These are phyloP conservation scores for Leptinotarsa haldemani DNA, from an alignment of 2,888 invertebrate species.

Conservation along the genomic window DNA sequence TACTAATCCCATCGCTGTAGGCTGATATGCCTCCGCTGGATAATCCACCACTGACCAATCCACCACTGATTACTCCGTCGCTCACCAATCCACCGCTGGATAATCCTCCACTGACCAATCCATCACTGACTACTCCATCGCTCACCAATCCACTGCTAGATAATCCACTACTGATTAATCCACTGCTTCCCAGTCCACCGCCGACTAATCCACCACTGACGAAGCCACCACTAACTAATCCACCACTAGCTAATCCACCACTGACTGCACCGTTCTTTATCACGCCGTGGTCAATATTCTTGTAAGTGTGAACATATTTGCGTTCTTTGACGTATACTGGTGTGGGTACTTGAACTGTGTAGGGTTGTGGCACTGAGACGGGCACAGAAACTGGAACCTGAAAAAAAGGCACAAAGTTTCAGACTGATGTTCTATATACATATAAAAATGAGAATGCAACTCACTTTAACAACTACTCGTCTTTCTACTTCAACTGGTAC, in stretches of 20 bases:
- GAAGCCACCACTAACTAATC: background rate
- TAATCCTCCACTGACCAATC: background rate
- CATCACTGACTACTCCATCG: background rate
- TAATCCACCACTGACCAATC: background rate
- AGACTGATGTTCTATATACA: too few species aligned
- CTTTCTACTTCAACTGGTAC: slow-evolving; percentile 53
- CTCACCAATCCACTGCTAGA: background rate
- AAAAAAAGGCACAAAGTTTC: slow-evolving; percentile 3
- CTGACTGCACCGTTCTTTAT: background rate
- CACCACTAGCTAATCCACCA: background rate
- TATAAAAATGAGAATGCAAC: background rate
- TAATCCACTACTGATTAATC: background rate
- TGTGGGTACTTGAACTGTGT: slow-evolving; percentile 51
- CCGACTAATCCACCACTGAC: background rate
- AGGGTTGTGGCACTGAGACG: slow-evolving; percentile 52
- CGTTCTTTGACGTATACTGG: slow-evolving; percentile 44
- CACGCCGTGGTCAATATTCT: slow-evolving; percentile 2
- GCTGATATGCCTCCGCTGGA: background rate
- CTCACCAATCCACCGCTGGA: background rate
- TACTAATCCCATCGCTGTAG: background rate
- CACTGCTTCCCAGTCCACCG: background rate
- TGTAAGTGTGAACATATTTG: slow-evolving; percentile 30
- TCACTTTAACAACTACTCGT: slow-evolving; percentile 51
- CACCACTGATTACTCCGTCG: background rate
- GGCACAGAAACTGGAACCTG: slow-evolving; percentile 50